phyloP scores from a whole-genome alignment of 2,113 vertebrate species.

The Callospermophilus lateralis region DNA sequence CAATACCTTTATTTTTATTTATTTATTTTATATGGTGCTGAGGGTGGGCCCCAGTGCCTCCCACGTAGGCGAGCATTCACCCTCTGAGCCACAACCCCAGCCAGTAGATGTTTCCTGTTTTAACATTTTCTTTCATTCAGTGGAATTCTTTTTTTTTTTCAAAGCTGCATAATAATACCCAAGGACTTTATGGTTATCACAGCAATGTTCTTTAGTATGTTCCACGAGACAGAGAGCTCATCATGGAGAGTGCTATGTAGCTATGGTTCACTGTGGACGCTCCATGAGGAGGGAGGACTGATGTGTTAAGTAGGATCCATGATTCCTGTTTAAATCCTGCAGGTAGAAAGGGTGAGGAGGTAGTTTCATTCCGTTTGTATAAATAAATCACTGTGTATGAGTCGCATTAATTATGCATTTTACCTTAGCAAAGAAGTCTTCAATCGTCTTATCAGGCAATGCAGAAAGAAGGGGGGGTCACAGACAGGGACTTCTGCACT shows the following conservation, averaged over 20 bases:
- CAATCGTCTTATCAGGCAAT: neutral
- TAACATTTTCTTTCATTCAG: neutral
- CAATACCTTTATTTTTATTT: too few relatives aligned
- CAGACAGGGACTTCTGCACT: neutral
- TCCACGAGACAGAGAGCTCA: neutral
- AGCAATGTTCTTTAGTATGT: neutral
- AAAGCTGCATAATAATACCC: neutral
- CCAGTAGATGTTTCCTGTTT: neutral
- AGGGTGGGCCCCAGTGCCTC: too few relatives aligned
- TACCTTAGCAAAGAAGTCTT: neutral
- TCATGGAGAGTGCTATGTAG: too few relatives aligned
- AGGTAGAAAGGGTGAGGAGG: neutral
- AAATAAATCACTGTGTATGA: neutral
- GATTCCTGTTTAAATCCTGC: neutral
- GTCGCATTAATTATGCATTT: neutral
- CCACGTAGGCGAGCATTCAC: rapidly evolving
- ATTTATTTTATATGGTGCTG: too few relatives aligned
- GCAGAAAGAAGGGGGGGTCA: neutral
- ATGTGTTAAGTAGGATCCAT: neutral
- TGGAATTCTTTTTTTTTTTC: neutral
- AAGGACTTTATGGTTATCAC: neutral
- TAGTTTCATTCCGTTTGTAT: neutral
- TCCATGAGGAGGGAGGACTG: neutral
- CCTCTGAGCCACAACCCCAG: too few relatives aligned
- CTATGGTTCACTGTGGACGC: too few relatives aligned